phyloP scores from a whole-genome alignment of 2,797 vertebrate species.

The Leucoraja ocellata region DNA sequence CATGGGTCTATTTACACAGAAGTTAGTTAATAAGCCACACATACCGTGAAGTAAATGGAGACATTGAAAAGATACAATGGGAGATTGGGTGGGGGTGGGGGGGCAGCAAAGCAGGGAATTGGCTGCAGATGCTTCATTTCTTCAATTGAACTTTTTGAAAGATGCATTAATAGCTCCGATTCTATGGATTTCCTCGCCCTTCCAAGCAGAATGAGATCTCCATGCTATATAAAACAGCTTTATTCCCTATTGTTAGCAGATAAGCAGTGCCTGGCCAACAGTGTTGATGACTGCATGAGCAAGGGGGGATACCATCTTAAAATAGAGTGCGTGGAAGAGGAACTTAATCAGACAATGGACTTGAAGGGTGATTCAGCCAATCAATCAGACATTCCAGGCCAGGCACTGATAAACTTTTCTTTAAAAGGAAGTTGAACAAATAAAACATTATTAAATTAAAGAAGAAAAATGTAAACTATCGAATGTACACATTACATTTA shows the following conservation, averaged over 20 bases:
- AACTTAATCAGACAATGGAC: background rate
- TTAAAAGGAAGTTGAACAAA: background rate
- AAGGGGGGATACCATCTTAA: background rate
- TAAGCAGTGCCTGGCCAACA: background rate
- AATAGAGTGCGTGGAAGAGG: background rate
- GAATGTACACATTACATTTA: background rate
- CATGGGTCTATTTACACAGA: no score
- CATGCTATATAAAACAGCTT: background rate
- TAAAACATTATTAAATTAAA: background rate
- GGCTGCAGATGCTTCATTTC: background rate
- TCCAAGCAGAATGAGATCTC: background rate
- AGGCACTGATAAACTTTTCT: background rate
- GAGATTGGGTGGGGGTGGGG: no score
- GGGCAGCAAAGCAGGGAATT: no score
- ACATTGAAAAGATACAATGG: no score
- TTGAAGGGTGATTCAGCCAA: background rate
- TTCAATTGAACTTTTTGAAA: background rate
- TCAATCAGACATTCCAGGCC: background rate
- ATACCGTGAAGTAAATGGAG: no score
- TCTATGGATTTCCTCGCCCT: background rate
- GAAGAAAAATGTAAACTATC: background rate
- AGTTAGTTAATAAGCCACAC: no score
- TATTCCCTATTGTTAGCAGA: background rate
- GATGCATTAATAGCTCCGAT: background rate
- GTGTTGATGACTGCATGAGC: background rate